Conservation (phyloP, 1,140 invertebrate species). For the Adelges cooleyi region DNA sequence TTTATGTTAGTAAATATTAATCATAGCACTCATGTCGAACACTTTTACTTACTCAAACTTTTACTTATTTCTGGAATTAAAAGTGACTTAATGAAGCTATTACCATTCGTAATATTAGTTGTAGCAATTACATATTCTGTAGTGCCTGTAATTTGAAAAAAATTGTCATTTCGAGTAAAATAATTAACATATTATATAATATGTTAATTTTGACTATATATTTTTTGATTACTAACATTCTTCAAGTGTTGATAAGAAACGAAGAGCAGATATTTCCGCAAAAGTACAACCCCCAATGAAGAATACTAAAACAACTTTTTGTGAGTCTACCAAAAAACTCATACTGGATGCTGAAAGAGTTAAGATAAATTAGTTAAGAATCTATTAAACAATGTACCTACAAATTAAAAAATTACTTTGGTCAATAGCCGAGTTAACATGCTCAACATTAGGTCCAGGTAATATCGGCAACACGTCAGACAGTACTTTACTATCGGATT, state of each 20-base stretch:
- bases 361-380: neutral
- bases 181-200: neutral
- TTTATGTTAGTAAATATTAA: no score
- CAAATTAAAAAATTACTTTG: slow-evolving; percentile 12
- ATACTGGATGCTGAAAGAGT: slow-evolving; percentile 43
- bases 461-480: slow-evolving; percentile 52
- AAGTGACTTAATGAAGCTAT: slow-evolving; percentile 65
- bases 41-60: no score
- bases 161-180: neutral
- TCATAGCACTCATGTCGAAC: no score
- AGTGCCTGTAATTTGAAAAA: slow-evolving; percentile 50
- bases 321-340: slow-evolving; percentile 51
- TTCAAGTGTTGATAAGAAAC: slow-evolving; percentile 84
- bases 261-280: slow-evolving; percentile 83
- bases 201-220: neutral
- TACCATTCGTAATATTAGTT: slow-evolving; percentile 86
- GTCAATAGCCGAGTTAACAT: slow-evolving; percentile 34
- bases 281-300: slow-evolving; percentile 94
- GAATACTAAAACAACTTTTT: slow-evolving; percentile 78
- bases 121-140: slow-evolving; percentile 87
- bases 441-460: slow-evolving; percentile 49
- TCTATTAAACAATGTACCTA: neutral
- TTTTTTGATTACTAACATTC: slow-evolving; percentile 50
- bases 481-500: slow-evolving; percentile 58
- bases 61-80: slow-evolving; percentile 42